phyloP scores from a whole-genome alignment of 2,888 invertebrate species.

The Microctonus hyperodae region DNA sequence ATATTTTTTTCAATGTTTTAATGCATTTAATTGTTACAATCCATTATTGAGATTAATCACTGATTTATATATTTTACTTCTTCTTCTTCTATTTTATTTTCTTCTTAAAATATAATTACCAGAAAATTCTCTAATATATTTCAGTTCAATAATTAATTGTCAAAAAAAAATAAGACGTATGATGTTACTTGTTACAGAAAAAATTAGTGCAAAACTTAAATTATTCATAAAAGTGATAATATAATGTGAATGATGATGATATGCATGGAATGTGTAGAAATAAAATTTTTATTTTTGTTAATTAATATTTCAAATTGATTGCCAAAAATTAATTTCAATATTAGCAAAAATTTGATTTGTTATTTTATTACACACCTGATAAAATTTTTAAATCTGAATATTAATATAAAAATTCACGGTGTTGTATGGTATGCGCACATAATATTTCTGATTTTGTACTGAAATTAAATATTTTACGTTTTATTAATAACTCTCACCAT shows the following conservation, averaged over 20 bases:
- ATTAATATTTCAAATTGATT: not conserved
- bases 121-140: not conserved
- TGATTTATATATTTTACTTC: not conserved
- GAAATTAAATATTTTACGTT: not conserved
- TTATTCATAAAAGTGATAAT: conserved; percentile 12
- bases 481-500: conserved; percentile 9
- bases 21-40: conserved; percentile 6
- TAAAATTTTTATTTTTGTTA: conserved; percentile 10
- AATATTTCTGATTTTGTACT: conserved; percentile 4
- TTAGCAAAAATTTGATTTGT: not conserved
- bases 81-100: not conserved
- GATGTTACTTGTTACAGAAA: conserved; percentile 47
- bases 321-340: conserved; percentile 8
- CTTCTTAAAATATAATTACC: not conserved
- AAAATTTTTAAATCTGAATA: not conserved
- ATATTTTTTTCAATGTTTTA: not conserved
- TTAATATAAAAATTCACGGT: not conserved
- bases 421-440: not conserved
- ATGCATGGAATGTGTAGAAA: conserved; percentile 25
- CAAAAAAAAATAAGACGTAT: conserved; percentile 41
- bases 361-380: not conserved
- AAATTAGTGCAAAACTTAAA: conserved; percentile 38
- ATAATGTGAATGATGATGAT: not conserved
- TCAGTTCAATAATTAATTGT: not conserved
- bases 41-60: not conserved